phyloP scores from a whole-genome alignment of 2,888 invertebrate species.

The Cephus rjabovi region DNA sequence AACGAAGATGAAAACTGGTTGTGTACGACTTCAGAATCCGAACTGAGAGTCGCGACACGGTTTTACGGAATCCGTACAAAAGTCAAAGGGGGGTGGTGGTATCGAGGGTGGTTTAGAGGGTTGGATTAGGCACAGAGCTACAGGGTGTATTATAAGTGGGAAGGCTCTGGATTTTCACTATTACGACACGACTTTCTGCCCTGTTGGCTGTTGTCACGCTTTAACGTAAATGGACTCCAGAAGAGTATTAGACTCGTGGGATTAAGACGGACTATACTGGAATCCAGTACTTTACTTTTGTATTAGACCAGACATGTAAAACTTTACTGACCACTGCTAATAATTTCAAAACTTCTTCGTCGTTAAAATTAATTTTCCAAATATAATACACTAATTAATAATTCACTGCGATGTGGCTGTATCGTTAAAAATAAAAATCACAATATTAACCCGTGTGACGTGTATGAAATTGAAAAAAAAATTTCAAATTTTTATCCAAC shows the following conservation, averaged over 20 bases:
- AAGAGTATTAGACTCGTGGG: conserved; percentile 3
- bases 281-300: background rate
- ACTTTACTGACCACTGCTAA: background rate
- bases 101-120: conserved; percentile 36
- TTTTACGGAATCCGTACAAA: conserved; percentile 53
- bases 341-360: background rate
- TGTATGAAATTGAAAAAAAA: background rate
- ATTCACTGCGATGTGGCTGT: no score
- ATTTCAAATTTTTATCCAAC: no score
- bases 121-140: conserved; percentile 55
- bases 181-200: conserved; percentile 2
- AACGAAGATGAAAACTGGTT: background rate
- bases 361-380: background rate
- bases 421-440: background rate
- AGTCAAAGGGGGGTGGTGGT: conserved; percentile 14
- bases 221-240: background rate
- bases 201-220: conserved; percentile 2
- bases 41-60: conserved; percentile 41
- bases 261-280: background rate
- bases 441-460: background rate
- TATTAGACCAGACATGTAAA: background rate
- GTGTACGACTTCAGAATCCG: conserved; percentile 8
- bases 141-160: conserved; percentile 33
- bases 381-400: background rate
- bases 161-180: conserved; percentile 35